Evolutionary conservation across 2,888 invertebrate species (phyloP).

Genomic region (Dichetophora obliterata): DNA sequence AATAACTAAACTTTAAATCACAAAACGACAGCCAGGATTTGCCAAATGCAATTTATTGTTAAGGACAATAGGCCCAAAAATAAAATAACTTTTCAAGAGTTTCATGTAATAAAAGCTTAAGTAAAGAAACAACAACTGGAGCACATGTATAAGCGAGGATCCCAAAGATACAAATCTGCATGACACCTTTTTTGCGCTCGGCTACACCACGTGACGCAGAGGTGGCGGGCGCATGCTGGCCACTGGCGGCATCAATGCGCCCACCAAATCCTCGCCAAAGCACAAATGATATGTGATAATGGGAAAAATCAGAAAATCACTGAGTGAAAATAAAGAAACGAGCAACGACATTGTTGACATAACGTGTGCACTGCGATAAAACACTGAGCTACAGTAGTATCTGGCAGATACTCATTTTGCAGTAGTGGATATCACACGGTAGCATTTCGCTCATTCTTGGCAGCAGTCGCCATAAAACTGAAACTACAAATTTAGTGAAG

Average conservation of each 20-base stretch:
- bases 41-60: constrained; percentile 64
- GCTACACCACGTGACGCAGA: neutral
- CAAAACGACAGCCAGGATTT: constrained; percentile 67
- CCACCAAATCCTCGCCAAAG: constrained; percentile 57
- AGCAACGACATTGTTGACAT: neutral
- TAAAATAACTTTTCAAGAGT: constrained; percentile 49
- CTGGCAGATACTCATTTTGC: neutral
- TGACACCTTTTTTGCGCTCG: constrained; percentile 58
- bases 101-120: constrained; percentile 29
- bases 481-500: constrained; percentile 8
- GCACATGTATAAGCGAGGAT: constrained; percentile 34
- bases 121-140: constrained; percentile 28
- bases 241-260: constrained; percentile 38
- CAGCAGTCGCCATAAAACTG: neutral
- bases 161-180: constrained; percentile 65
- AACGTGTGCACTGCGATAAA: neutral
- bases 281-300: constrained; percentile 65
- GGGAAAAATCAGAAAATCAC: constrained; percentile 52
- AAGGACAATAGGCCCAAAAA: constrained; percentile 50
- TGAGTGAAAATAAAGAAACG: neutral
- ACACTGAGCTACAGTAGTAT: neutral
- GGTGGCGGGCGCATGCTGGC: too few species aligned
- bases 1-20: constrained; percentile 58
- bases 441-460: neutral
- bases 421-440: neutral